A percentile compares a stretch with the other conserved stretches of the same genome.
Conservation (phyloP, 2,888 invertebrate species). For the Apamea crenata region DNA sequence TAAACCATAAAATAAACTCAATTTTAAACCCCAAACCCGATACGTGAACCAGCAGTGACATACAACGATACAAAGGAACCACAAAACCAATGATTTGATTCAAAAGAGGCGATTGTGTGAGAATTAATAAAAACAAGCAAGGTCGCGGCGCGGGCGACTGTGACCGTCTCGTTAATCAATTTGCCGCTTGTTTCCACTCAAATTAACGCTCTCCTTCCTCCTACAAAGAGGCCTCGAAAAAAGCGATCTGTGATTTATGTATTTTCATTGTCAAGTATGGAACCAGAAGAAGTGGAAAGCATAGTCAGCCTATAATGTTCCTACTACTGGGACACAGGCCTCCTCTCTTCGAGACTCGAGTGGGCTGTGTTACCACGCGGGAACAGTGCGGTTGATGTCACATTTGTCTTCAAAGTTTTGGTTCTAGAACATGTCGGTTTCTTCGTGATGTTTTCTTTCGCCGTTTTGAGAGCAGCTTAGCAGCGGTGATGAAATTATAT, state of each 20-base stretch:
- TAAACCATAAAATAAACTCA: neutral
- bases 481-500: too few relatives aligned
- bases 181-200: constrained; percentile 83
- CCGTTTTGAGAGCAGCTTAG: too few relatives aligned
- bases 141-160: constrained; percentile 53
- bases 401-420: too few relatives aligned
- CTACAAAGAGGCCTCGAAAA: constrained; percentile 41
- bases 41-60: constrained; percentile 17
- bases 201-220: constrained; percentile 76
- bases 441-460: too few relatives aligned
- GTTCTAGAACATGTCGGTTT: too few relatives aligned
- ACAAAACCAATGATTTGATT: constrained; percentile 42
- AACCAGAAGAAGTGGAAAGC: too few relatives aligned
- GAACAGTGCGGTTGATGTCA: too few relatives aligned
- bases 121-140: constrained; percentile 58
- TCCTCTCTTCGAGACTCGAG: too few relatives aligned
- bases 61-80: constrained; percentile 29
- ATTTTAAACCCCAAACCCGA: neutral
- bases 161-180: constrained; percentile 79
- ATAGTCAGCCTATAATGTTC: too few relatives aligned
- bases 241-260: constrained; percentile 12
- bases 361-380: too few relatives aligned
- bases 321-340: too few relatives aligned
- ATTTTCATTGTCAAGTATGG: neutral
- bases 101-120: constrained; percentile 53